Base-by-base conservation (phyloP, 2,797 vertebrate genomes). In the Myiotriccus ornatus region DNA sequence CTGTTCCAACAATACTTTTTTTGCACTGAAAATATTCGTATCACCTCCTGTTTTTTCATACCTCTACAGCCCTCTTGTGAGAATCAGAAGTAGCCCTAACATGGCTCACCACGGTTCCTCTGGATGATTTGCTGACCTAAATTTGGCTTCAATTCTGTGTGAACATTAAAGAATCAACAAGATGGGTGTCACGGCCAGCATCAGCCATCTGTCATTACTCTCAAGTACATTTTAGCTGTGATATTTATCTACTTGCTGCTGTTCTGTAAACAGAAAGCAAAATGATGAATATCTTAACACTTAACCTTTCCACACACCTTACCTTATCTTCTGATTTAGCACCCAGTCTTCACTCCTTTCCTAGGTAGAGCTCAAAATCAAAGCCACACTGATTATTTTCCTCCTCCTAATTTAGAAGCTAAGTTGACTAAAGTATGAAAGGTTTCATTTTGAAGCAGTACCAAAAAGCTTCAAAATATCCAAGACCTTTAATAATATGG, bases 121-220 rank as follows among this genome's bases (percentile, higher is more conserved):
- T 18, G 3, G 23, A 47, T 74, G 50, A 87, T 82, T 90, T 95
- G 50, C 71, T 91, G 68, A 20, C 44, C 34, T 70, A 80, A 83
- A 85, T 34, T 67, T 67, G n/a, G 70, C 55, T 91, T 89, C 75
- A 69, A n/a, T 92, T 87, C 84, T 70, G 15, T 35, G 28, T 76
- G 70, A 92, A 93, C 87, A 93, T 87, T 82, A 76, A 90, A 92
- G 59, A 76, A 63, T 69, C 59, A 62, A 41, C 20, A 79, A 55
- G 43, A 76, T 34, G n/a, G 8, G 0, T 81, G 34, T 84, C 86
- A 81, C 65, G 84, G 86, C 86, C 73, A 76, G 14, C n/a, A 63
- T 82, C 43, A 84, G 39, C 74, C 62, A 92, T 82, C 86, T 76
- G 80, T 81, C 80, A 79, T 74, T 63, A 78, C 70, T 67, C 63